Conservation (phyloP, 2,888 invertebrate genomes). For the Hypselothyrea guttata region DNA sequence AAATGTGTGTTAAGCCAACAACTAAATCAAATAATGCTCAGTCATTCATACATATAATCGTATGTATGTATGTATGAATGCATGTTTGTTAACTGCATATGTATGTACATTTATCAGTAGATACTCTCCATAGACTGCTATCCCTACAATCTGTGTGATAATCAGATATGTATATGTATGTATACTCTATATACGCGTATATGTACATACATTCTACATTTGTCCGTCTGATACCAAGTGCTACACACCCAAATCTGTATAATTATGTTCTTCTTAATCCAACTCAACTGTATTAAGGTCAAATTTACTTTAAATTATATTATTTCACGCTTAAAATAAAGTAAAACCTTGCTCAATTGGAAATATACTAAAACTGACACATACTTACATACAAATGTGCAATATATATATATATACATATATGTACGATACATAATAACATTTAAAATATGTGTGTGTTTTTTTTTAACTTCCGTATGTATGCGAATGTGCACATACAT, state of each 20-base stretch:
- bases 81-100: not conserved
- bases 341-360: conserved; percentile 4
- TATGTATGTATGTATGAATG: conserved; percentile 9
- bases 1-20: not conserved
- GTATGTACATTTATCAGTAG: not conserved
- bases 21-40: not conserved
- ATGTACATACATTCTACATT: too few relatives aligned
- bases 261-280: too few relatives aligned
- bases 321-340: too few relatives aligned
- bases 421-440: not conserved
- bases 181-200: too few relatives aligned
- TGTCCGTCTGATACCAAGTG: too few relatives aligned
- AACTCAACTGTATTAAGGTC: too few relatives aligned
- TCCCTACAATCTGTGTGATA: conserved; percentile 31
- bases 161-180: conserved; percentile 7
- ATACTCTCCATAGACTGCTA: not conserved
- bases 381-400: conserved; percentile 11
- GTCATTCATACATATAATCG: not conserved
- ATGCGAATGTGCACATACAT: conserved; percentile 6
- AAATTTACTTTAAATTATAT: too few relatives aligned
- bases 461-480: conserved; percentile 12
- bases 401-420: not conserved
- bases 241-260: too few relatives aligned
- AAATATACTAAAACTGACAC: not conserved
- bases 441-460: conserved; percentile 4